A percentile compares a stretch with the other conserved stretches of the same genome.
Conservation (phyloP, 1,140 invertebrate species). For the Solenopsis invicta region DNA sequence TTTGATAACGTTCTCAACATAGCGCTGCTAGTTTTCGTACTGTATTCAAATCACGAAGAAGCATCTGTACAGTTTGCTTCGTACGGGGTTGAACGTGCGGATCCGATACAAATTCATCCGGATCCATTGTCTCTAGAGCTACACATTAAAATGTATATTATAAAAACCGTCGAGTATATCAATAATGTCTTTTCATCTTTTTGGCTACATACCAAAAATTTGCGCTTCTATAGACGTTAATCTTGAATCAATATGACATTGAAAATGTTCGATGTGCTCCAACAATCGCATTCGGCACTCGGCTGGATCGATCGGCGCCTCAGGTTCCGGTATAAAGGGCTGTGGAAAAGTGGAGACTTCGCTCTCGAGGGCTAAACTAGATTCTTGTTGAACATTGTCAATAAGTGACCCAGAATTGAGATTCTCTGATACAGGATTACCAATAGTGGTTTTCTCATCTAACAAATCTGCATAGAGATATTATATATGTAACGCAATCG, state of each 20-base stretch:
- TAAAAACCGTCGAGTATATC: slow-evolving; percentile 1
- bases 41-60: slow-evolving; percentile 87
- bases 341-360: slow-evolving; percentile 76
- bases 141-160: slow-evolving; percentile 44
- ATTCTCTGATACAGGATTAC: slow-evolving; percentile 39
- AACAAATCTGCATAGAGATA: slow-evolving; percentile 33
- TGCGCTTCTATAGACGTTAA: slow-evolving; percentile 93
- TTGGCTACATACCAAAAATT: slow-evolving; percentile 88
- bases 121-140: slow-evolving; percentile 86
- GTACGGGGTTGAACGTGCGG: slow-evolving; percentile 84
- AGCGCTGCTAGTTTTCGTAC: slow-evolving; percentile 86
- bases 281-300: slow-evolving; percentile 93
- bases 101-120: slow-evolving; percentile 78
- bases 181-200: not conserved
- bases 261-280: slow-evolving; percentile 92
- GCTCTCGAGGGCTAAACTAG: slow-evolving; percentile 43
- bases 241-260: slow-evolving; percentile 90
- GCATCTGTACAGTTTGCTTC: slow-evolving; percentile 88
- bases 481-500: not conserved
- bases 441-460: slow-evolving; percentile 32
- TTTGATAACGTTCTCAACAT: slow-evolving; percentile 73
- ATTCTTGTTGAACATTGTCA: slow-evolving; percentile 45
- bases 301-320: slow-evolving; percentile 92
- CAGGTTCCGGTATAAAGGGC: slow-evolving; percentile 90
- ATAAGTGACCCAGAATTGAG: slow-evolving; percentile 17